Conservation (phyloP, 1,140 invertebrate species). For the Chironomus tepperi region DNA sequence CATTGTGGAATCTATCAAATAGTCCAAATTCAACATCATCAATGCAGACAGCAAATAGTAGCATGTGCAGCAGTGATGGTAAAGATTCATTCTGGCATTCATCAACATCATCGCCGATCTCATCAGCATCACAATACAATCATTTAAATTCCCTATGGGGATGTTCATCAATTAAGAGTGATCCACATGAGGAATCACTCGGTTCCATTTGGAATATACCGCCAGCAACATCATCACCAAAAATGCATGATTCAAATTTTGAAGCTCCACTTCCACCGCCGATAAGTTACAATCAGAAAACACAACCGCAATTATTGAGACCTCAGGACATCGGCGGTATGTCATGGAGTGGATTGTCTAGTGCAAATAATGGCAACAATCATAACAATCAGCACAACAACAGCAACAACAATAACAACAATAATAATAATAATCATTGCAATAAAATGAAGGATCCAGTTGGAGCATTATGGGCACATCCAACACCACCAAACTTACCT, state of each 20-base stretch:
- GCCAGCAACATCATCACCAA: background rate
- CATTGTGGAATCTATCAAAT: conserved; percentile 27
- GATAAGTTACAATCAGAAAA: background rate
- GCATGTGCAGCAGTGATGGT: conserved; percentile 30
- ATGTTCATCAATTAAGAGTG: background rate
- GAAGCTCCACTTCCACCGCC: conserved; percentile 16
- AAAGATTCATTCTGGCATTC: conserved; percentile 37
- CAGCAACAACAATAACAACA: background rate
- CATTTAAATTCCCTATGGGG: conserved; percentile 1
- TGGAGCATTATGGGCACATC: conserved; percentile 19
- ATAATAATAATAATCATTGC: too few relatives aligned
- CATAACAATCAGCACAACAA: too few relatives aligned
- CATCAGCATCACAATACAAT: conserved; percentile 15
- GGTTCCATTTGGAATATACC: conserved; percentile 15
- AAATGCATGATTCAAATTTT: background rate
- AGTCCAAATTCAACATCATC: conserved; percentile 34
- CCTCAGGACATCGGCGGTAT: background rate
- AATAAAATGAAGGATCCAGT: conserved; percentile 19
- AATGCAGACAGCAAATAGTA: conserved; percentile 25
- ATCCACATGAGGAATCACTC: conserved; percentile 5
- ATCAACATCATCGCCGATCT: conserved; percentile 32
- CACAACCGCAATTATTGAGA: conserved; percentile 4
- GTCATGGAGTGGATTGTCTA: background rate
- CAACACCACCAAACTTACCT: conserved; percentile 17
- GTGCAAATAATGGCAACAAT: background rate